Evolutionary conservation across 2,113 vertebrate genomes (phyloP), one percentile per base, ranked within the genome.

Genomic region (Stictonetta naevosa): DNA sequence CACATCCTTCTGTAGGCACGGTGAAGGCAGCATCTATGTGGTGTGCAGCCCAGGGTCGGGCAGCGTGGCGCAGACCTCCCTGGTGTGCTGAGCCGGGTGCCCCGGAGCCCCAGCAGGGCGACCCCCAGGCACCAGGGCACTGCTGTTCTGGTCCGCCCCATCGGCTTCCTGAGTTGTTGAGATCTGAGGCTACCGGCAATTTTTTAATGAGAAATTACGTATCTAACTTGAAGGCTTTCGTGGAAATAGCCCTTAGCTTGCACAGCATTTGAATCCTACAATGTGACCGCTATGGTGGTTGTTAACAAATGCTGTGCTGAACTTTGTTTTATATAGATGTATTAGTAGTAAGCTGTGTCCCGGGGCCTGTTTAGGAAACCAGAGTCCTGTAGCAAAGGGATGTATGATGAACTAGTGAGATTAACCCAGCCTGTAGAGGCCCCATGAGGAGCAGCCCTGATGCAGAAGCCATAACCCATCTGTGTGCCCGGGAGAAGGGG

Each of bases 361-460:
- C 58, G 17, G n/a, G 13, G 76, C 12, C 55, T 44, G 26, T 60
- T 66, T 3, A 42, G 36, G 52, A 78, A 74, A 64, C 79, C 31
- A 63, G 52, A 71, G 76, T 53, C 31, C 60, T 86, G 42, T 22
- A 14, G 34, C 36, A 11, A 48, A 87, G 81, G 50, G 86, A 75
- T 93, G 80, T 91, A 56, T 69, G 80, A 92, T 78, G 90, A 92
- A 77, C 87, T 74, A 91, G 59, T 19, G 84, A 92, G 92, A 92
- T 77, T 88, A 91, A 87, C 81, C 90, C 78, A 62, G 94, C 69
- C 88, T 92, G 95, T 96, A 83, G 82, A 66, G 55, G 82, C 68
- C 88, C 77, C 92, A 10, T 2, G 58, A 93, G 26, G 67, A 94
- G 25, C 38, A 84, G 56, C 86, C 46, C 46, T 72, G 88, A 79